Conservation (phyloP, 1,140 invertebrate genomes). For the Sinonovacula constricta region DNA sequence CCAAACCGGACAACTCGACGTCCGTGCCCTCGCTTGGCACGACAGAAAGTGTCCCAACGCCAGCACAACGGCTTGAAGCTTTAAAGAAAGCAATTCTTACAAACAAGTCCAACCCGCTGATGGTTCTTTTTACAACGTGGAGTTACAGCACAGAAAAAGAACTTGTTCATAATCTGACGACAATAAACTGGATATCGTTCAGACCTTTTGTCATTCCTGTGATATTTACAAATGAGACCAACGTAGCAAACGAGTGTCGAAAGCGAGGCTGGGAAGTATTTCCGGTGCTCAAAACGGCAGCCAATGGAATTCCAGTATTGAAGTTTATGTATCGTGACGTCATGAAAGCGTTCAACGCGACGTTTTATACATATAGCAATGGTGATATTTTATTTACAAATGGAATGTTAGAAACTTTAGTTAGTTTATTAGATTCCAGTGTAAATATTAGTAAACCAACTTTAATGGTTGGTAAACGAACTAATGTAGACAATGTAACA, state of each 20-base stretch:
- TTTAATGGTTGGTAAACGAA: slow-evolving; percentile 54
- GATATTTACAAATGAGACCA: slow-evolving; percentile 52
- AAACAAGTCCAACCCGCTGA: slow-evolving; percentile 24
- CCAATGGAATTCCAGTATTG: slow-evolving; percentile 57
- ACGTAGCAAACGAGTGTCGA: slow-evolving; percentile 25
- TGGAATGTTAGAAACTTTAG: slow-evolving; percentile 49
- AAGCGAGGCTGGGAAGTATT: slow-evolving; percentile 42
- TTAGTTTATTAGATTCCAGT: slow-evolving; percentile 14
- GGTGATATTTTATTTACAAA: slow-evolving; percentile 62
- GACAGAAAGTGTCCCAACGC: neutral
- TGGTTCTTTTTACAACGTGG: slow-evolving; percentile 58
- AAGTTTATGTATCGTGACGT: slow-evolving; percentile 61
- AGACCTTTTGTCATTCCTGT: slow-evolving; percentile 53
- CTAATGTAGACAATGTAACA: slow-evolving; percentile 60
- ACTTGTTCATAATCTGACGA: slow-evolving; percentile 55
- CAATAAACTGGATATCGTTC: slow-evolving; percentile 56
- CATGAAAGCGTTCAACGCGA: slow-evolving; percentile 51
- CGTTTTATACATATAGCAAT: slow-evolving; percentile 59
- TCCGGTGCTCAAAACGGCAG: slow-evolving; percentile 40
- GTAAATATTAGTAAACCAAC: slow-evolving; percentile 34
- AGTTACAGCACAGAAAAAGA: slow-evolving; percentile 44
- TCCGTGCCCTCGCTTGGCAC: no score
- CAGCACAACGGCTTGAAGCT: neutral
- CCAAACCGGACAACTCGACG: no score
- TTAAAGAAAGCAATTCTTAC: neutral